A percentile compares a stretch with the other conserved stretches of the same genome.
phyloP scores from a whole-genome alignment of 2,113 vertebrate species.

The Crotophaga sulcirostris region DNA sequence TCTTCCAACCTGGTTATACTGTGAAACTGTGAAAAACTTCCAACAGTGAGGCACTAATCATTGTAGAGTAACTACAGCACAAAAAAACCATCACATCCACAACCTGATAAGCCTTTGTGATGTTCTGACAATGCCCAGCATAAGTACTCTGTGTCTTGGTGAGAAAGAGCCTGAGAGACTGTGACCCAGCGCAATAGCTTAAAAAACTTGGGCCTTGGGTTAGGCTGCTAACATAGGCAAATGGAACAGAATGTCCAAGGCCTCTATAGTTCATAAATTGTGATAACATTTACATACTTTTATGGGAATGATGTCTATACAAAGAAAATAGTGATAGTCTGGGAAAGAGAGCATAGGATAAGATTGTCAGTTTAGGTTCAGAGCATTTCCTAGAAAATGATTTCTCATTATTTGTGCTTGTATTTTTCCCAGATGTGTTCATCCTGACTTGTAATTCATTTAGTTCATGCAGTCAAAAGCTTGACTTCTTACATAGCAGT shows the following conservation, averaged over 20 bases:
- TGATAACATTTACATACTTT: not conserved
- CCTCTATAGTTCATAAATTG: not conserved
- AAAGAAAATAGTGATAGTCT: not conserved
- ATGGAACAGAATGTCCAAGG: not conserved
- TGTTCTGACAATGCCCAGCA: not conserved
- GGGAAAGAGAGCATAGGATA: not conserved
- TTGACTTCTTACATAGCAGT: not conserved
- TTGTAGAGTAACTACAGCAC: not conserved
- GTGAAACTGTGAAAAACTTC: no score
- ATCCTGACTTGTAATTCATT: fast-evolving
- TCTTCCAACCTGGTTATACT: no score
- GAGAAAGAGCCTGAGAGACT: not conserved
- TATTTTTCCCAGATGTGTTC: not conserved
- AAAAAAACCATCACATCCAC: not conserved
- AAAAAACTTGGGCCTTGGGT: not conserved
- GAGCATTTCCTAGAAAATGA: fast-evolving
- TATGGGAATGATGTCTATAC: not conserved
- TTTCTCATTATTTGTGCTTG: not conserved
- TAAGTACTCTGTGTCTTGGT: not conserved
- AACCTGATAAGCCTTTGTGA: not conserved
- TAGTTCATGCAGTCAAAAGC: not conserved
- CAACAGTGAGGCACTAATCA: fast-evolving
- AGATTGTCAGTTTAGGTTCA: fast-evolving
- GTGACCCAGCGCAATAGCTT: not conserved
- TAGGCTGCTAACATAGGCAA: not conserved